A percentile compares a stretch with the other conserved stretches of the same genome.
These are phyloP conservation scores for Sciurus vulgaris DNA, from an alignment of 2,797 vertebrate species.

Conservation along the genomic window DNA sequence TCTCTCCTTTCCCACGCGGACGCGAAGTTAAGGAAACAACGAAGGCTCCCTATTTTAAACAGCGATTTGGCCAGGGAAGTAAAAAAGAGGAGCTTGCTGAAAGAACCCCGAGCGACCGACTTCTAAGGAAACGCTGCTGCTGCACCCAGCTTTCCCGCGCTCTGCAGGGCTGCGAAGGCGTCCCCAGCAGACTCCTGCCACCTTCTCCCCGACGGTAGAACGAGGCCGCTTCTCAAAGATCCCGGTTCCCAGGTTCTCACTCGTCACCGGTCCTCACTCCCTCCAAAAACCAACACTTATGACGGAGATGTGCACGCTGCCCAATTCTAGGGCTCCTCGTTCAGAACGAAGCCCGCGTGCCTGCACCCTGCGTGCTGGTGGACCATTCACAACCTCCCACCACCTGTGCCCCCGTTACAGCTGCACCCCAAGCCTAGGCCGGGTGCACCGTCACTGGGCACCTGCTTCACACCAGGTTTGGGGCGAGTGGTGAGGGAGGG, in stretches of 20 bases:
- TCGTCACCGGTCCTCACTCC: background rate
- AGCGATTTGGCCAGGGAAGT: background rate
- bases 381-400: no score
- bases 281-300: no score
- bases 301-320: no score
- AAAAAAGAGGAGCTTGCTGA: background rate
- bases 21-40: no score
- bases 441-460: background rate
- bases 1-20: no score
- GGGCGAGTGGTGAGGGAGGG: background rate
- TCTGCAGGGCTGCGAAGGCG: no score
- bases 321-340: no score
- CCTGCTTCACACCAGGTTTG: background rate
- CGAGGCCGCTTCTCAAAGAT: background rate
- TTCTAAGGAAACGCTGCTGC: background rate
- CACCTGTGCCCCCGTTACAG: no score
- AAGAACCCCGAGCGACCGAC: background rate
- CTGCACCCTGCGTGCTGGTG: no score
- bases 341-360: no score
- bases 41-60: background rate
- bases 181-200: no score
- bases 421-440: no score
- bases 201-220: rapidly evolving
- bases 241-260: background rate
- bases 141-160: background rate